A percentile compares a stretch with the other conserved stretches of the same genome.
These are phyloP conservation scores for Oscheius onirici DNA, from an alignment of 2,888 invertebrate genomes.

Conservation along the genomic window DNA sequence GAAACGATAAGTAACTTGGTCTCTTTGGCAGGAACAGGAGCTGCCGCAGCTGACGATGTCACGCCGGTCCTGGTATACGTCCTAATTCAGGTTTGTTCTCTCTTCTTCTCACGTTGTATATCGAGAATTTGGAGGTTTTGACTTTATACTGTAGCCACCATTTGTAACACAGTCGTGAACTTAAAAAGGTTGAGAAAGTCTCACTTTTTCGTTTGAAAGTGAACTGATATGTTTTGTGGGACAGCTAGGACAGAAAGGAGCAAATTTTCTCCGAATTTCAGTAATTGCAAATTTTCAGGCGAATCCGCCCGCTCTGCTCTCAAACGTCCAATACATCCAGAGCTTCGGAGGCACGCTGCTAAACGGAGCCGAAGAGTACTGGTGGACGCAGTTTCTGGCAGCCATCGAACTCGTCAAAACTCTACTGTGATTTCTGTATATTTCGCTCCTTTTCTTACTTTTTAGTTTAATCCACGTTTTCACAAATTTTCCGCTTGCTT, in stretches of 20 bases:
- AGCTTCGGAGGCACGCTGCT: conserved; percentile 85
- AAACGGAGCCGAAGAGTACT: conserved; percentile 86
- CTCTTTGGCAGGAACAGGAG: conserved; percentile 78
- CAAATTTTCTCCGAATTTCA: too few species aligned
- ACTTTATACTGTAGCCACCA: too few species aligned
- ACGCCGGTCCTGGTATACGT: conserved; percentile 95
- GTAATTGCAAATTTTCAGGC: conserved; percentile 78
- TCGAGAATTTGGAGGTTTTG: too few species aligned
- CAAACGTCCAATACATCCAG: conserved; percentile 93
- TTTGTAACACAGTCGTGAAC: too few species aligned
- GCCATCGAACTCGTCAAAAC: conserved; percentile 93
- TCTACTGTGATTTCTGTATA: conserved; percentile 42
- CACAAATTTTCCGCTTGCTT: conserved; percentile 9
- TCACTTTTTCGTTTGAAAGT: too few species aligned
- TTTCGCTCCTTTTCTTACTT: neutral
- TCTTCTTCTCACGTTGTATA: neutral
- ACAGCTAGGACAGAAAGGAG: too few species aligned
- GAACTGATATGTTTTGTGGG: too few species aligned
- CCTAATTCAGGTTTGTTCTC: conserved; percentile 77
- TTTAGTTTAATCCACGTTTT: neutral
- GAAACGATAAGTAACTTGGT: conserved; percentile 92
- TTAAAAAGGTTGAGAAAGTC: too few species aligned
- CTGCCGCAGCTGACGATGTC: conserved; percentile 88
- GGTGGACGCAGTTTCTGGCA: conserved; percentile 97
- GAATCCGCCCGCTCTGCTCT: conserved; percentile 90